phyloP scores from a whole-genome alignment of 2,888 invertebrate species.

The Platycheirus albimanus region DNA sequence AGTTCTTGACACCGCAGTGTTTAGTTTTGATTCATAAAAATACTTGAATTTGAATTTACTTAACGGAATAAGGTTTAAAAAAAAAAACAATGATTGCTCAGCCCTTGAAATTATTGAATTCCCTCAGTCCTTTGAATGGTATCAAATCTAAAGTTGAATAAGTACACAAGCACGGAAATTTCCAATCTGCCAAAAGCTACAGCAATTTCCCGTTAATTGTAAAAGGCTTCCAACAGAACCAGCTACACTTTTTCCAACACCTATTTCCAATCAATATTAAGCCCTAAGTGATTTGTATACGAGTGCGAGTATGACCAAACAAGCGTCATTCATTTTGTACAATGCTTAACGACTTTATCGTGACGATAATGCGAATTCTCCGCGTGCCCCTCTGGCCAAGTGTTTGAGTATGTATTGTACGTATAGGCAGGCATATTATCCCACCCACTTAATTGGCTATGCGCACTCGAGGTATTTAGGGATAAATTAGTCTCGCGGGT shows the following conservation, averaged over 20 bases:
- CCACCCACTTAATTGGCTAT: conserved; percentile 43
- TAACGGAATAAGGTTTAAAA: too few relatives aligned
- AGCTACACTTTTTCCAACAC: background rate
- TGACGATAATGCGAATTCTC: conserved; percentile 40
- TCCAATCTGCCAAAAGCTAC: too few relatives aligned
- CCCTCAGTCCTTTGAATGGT: too few relatives aligned
- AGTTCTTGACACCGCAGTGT: too few relatives aligned
- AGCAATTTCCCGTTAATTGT: too few relatives aligned
- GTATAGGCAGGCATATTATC: background rate
- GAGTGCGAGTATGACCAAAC: conserved; percentile 10
- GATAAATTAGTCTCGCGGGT: conserved; percentile 49
- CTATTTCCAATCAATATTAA: conserved; percentile 27
- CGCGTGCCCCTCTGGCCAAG: background rate
- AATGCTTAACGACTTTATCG: conserved; percentile 39
- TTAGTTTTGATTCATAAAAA: too few relatives aligned
- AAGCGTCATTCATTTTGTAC: conserved; percentile 35
- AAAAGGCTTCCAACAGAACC: too few relatives aligned
- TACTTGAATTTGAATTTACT: too few relatives aligned
- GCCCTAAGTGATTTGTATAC: conserved; percentile 27
- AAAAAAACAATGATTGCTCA: too few relatives aligned
- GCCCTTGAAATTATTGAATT: too few relatives aligned
- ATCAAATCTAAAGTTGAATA: too few relatives aligned
- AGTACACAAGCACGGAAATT: too few relatives aligned
- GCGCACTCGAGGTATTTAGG: conserved; percentile 40
- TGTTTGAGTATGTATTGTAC: background rate